Conservation (phyloP, 2,113 vertebrate species). For the Pluvianellus socialis region DNA sequence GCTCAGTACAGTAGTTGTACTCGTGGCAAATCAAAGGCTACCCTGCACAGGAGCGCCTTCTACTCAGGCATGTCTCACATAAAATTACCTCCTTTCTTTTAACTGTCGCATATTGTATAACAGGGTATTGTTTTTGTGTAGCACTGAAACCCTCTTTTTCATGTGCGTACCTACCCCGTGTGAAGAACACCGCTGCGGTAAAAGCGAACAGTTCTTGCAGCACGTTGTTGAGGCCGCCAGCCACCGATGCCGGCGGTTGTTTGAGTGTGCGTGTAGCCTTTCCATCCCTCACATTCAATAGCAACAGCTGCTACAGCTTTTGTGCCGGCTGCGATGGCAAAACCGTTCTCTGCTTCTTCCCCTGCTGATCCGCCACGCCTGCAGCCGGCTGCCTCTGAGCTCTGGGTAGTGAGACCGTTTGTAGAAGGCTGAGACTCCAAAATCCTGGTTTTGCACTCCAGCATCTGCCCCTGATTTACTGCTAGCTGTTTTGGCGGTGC, state of each 20-base stretch:
- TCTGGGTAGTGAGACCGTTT: background rate
- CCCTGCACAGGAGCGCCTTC: background rate
- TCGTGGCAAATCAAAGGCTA: background rate
- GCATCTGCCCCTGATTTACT: background rate
- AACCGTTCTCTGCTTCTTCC: background rate
- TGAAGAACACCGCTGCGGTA: background rate
- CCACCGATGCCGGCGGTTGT: background rate
- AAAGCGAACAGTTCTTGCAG: background rate
- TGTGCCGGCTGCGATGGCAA: background rate
- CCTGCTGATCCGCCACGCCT: background rate
- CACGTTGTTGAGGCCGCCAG: background rate
- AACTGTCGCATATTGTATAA: background rate
- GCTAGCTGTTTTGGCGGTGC: background rate
- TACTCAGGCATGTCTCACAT: background rate
- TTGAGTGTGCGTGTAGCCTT: background rate
- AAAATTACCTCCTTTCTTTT: background rate
- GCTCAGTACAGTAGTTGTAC: background rate
- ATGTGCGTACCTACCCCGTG: background rate
- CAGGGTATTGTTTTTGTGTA: background rate
- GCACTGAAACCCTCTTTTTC: background rate
- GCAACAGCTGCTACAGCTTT: slow-evolving; percentile 68
- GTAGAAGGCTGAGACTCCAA: background rate
- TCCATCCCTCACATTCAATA: slow-evolving; percentile 17
- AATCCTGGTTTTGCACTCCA: background rate
- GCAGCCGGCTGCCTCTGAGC: background rate